Evolutionary conservation across 2,888 invertebrate species (phyloP), one percentile per base, ranked within the genome.

Genomic region (Sepiola atlantica): DNA sequence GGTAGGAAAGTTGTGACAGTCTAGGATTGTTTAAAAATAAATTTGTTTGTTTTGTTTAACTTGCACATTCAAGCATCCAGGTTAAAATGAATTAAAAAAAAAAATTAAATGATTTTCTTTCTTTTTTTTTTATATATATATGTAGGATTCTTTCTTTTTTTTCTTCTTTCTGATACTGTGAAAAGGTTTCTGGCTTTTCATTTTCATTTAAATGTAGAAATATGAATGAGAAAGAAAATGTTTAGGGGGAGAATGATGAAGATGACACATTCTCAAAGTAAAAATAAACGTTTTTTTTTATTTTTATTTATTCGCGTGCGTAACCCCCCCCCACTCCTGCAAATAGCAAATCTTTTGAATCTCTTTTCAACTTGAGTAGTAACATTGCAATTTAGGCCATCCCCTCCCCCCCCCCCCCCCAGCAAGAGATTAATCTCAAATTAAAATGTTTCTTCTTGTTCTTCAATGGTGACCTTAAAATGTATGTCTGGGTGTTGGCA

Each of bases 51-150:
- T 8, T 57, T 20, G 28, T 77, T n/a, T n/a, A 8, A 77, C n/a
- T 77, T 77, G 77, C 77, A 77, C 10, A 77, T n/a, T n/a, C 77
- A 77, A 77, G 32, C 77, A 77, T 21, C n/a, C 77, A 77, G 77
- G 77, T 77, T 77, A 77, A 77, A 32, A 77, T 77, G 77, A 77
- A 77, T 77, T n/a, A 77, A 77, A 77, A 21, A n/a, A 24, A 4
- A 77, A n/a, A 77, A 77, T 77, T 77, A 77, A 77, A 77, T 77
- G 77, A n/a, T n/a, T 77, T 77, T n/a, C n/a, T n/a, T 77, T 77
- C 28, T 77, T 4, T n/a, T 77, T 24, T 77, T 24, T 16, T 32
- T 18, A 32, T 1, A n/a, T 77, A 28, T n/a, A n/a, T n/a, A n/a
- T n/a, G n/a, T n/a, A n/a, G n/a, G n/a, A n/a, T 77, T n/a, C n/a